A percentile compares a stretch with the other conserved stretches of the same genome.
phyloP scores from a whole-genome alignment of 2,888 invertebrate species.

The Scaptodrosophila latifasciaeformis region DNA sequence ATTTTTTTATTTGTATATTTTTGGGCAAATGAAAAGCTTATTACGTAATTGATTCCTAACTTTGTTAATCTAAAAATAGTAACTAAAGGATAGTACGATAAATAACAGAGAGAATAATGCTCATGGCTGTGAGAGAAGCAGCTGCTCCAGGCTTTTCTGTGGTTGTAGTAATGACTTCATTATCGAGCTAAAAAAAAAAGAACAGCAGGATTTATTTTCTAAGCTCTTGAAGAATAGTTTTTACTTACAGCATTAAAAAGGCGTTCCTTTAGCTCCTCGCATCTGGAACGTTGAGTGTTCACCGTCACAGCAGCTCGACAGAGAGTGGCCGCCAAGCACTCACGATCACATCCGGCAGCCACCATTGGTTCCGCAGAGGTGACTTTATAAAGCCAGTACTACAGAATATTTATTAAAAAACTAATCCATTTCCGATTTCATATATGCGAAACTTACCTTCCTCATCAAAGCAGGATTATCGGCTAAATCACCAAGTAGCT shows the following conservation, averaged over 20 bases:
- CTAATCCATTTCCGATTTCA: no score
- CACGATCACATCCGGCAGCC: constrained; percentile 55
- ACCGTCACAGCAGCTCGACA: constrained; percentile 63
- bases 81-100: constrained; percentile 30
- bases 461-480: constrained; percentile 52
- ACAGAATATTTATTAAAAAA: no score
- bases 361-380: constrained; percentile 63
- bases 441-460: constrained; percentile 58
- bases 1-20: no score
- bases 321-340: constrained; percentile 54
- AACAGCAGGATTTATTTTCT: neutral
- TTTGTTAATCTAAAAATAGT: neutral
- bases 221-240: neutral
- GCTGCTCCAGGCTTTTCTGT: constrained; percentile 30
- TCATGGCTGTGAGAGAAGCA: constrained; percentile 36
- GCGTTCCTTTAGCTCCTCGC: constrained; percentile 49
- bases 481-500: constrained; percentile 78
- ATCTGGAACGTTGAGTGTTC: constrained; percentile 51
- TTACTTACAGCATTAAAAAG: constrained; percentile 56
- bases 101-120: constrained; percentile 34
- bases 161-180: constrained; percentile 24
- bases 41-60: no score
- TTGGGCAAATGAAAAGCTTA: constrained; percentile 11
- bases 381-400: constrained; percentile 59
- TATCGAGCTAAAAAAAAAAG: constrained; percentile 44